Evolutionary conservation across 1,140 invertebrate genomes (phyloP).

Genomic region (Zaprionus inermis): DNA sequence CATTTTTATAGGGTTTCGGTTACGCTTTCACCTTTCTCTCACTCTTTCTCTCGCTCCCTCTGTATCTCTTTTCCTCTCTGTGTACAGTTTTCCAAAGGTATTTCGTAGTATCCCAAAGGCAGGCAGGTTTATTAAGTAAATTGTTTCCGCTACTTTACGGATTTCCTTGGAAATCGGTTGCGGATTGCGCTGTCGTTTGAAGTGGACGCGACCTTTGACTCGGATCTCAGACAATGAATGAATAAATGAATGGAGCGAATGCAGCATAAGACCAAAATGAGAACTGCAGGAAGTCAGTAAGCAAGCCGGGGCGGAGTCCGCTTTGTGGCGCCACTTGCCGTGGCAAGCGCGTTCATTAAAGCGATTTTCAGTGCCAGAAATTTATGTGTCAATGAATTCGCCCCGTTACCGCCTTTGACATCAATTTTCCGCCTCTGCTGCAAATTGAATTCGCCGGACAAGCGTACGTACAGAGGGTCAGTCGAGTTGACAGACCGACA

Average conservation of each 20-base stretch:
- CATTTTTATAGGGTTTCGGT: slow-evolving; percentile 4
- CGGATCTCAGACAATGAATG: slow-evolving; percentile 39
- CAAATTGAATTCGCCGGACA: slow-evolving; percentile 50
- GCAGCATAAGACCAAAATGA: neutral
- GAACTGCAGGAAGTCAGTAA: slow-evolving; percentile 36
- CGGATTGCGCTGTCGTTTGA: slow-evolving; percentile 40
- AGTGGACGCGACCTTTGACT: slow-evolving; percentile 41
- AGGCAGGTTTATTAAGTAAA: slow-evolving; percentile 64
- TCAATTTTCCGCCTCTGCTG: slow-evolving; percentile 52
- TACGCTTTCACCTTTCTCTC: slow-evolving; percentile 1
- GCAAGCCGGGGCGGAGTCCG: slow-evolving; percentile 7
- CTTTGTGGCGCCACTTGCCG: slow-evolving; percentile 8
- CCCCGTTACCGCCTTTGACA: slow-evolving; percentile 56
- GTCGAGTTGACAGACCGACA: slow-evolving; percentile 1
- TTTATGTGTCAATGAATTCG: slow-evolving; percentile 63
- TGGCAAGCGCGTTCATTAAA: slow-evolving; percentile 52
- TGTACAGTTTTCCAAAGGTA: slow-evolving; percentile 61
- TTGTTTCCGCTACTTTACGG: slow-evolving; percentile 64
- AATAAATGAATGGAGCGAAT: slow-evolving; percentile 10
- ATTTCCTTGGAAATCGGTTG: slow-evolving; percentile 55
- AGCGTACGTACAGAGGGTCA: neutral
- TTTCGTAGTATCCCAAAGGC: slow-evolving; percentile 32
- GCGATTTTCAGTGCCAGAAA: slow-evolving; percentile 53
- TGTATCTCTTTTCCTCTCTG: slow-evolving; percentile 10
- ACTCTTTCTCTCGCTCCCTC: no score